A percentile compares a stretch with the other conserved stretches of the same genome.
phyloP scores from a whole-genome alignment of 2,888 invertebrate species.

The Sepioteuthis lessoniana region DNA sequence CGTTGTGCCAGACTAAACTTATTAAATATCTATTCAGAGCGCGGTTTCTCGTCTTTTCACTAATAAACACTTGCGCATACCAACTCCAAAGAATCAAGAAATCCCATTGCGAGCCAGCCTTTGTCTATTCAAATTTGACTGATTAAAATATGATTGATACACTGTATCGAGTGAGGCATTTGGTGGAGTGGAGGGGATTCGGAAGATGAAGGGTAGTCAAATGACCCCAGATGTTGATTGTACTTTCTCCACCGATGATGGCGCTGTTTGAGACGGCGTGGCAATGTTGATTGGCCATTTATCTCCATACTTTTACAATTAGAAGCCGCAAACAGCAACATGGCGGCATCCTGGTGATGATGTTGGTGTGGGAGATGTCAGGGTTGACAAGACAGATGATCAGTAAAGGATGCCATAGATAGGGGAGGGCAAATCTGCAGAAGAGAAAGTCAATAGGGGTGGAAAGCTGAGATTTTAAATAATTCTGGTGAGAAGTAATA shows the following conservation, averaged over 20 bases:
- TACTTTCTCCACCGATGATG: not conserved
- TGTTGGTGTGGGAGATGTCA: not conserved
- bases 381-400: not conserved
- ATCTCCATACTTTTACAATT: not conserved
- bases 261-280: not conserved
- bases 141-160: not conserved
- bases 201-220: not conserved
- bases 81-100: not conserved
- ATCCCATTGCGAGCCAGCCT: not conserved
- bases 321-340: not conserved
- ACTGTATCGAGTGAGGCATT: not conserved
- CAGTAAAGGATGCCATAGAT: not conserved
- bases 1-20: no score
- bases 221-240: not conserved
- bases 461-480: not conserved
- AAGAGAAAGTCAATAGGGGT: not conserved
- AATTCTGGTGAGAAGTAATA: no score
- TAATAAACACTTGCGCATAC: not conserved
- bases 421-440: not conserved
- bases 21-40: no score
- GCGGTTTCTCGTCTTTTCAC: no score
- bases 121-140: not conserved
- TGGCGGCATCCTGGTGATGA: not conserved
- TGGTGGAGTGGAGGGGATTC: no score
- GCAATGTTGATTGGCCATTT: not conserved